phyloP scores from a whole-genome alignment of 23 tunicate genomes.

The Phallusia fumigata region DNA sequence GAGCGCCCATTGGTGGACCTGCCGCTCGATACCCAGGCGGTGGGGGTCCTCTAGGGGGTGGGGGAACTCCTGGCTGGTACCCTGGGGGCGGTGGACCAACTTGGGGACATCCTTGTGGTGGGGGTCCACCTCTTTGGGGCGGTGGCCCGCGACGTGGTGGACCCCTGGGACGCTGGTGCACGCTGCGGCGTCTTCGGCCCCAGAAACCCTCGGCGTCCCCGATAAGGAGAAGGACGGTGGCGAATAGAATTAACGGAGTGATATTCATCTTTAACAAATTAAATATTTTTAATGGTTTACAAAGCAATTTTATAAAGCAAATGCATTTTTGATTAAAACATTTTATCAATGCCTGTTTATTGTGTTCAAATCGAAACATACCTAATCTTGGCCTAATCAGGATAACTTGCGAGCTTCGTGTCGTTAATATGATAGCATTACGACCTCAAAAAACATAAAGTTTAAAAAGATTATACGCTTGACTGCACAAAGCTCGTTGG shows the following conservation, averaged over 20 bases:
- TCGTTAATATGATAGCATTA: too few relatives aligned
- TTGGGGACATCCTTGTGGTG: not conserved
- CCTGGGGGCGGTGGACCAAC: not conserved
- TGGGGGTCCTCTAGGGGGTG: not conserved
- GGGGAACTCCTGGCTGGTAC: not conserved
- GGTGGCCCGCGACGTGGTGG: not conserved
- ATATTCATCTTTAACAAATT: not conserved
- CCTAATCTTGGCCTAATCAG: too few relatives aligned
- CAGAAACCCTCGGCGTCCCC: not conserved
- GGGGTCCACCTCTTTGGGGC: not conserved
- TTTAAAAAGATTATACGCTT: too few relatives aligned
- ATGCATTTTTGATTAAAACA: not conserved
- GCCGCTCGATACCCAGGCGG: not conserved
- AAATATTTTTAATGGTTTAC: not conserved
- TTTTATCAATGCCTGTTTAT: not conserved
- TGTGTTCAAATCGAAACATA: not conserved
- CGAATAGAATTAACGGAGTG: not conserved
- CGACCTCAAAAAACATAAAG: too few relatives aligned
- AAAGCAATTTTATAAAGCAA: not conserved
- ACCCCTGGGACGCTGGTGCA: not conserved
- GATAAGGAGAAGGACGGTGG: not conserved
- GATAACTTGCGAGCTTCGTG: too few relatives aligned
- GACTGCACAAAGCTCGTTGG: too few relatives aligned
- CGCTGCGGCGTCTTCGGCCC: not conserved
- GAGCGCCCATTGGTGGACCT: too few relatives aligned